Evolutionary conservation across 2,888 invertebrate species (phyloP).

Genomic region (Tinea trinotella): DNA sequence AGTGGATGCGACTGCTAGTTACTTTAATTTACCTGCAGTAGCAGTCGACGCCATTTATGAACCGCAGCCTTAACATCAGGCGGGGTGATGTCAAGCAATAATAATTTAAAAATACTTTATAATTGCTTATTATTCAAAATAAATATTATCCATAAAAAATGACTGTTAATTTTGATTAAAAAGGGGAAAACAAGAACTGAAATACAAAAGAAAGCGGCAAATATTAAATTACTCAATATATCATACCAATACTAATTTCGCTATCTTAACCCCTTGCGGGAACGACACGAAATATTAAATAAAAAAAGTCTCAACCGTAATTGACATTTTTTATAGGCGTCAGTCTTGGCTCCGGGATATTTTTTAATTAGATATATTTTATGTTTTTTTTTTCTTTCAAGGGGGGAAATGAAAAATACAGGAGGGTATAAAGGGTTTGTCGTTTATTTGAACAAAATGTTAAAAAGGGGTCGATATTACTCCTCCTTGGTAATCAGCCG

Average conservation of each 20-base stretch:
- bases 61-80: too few relatives aligned
- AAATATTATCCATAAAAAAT: background rate
- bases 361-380: slow-evolving; percentile 75
- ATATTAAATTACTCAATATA: slow-evolving; percentile 72
- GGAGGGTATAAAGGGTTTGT: slow-evolving; percentile 32
- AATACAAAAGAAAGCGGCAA: slow-evolving; percentile 34
- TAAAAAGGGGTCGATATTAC: slow-evolving; percentile 63
- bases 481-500: slow-evolving; percentile 66
- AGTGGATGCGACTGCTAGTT: too few relatives aligned
- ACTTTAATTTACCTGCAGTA: too few relatives aligned
- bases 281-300: slow-evolving; percentile 56
- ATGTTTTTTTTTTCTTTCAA: slow-evolving; percentile 65
- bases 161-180: slow-evolving; percentile 33
- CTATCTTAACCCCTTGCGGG: slow-evolving; percentile 68
- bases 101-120: too few relatives aligned
- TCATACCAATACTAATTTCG: slow-evolving; percentile 72
- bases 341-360: slow-evolving; percentile 70
- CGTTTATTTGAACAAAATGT: slow-evolving; percentile 20
- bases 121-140: background rate
- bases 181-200: slow-evolving; percentile 30
- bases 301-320: slow-evolving; percentile 56
- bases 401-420: slow-evolving; percentile 42
- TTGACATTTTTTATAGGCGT: slow-evolving; percentile 74
- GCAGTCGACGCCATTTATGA: too few relatives aligned
- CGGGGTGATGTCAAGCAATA: too few relatives aligned